These are phyloP conservation scores for Formica exsecta DNA, from an alignment of 1,140 invertebrate genomes.

Conservation along the genomic window DNA sequence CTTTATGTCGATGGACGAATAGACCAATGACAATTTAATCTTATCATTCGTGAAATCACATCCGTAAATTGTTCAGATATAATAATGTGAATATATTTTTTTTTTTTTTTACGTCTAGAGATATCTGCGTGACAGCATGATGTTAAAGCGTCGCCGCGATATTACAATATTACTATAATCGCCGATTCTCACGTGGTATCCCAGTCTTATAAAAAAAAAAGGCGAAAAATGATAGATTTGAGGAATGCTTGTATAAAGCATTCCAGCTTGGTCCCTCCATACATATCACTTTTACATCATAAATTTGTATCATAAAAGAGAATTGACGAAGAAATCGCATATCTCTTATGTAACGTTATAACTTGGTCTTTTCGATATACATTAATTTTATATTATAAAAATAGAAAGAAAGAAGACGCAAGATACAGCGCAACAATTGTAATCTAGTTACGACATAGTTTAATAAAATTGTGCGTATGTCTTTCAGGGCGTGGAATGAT, in stretches of 20 bases:
- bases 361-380: background rate
- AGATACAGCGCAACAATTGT: background rate
- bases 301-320: conserved; percentile 12
- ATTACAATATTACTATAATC: conserved; percentile 5
- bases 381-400: conserved; percentile 29
- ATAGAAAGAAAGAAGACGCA: background rate
- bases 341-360: background rate
- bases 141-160: background rate
- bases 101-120: background rate
- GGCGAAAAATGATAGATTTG: no score
- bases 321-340: background rate
- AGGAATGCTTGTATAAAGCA: background rate
- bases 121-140: background rate
- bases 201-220: conserved; percentile 1
- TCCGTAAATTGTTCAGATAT: background rate
- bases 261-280: background rate
- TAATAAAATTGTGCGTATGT: conserved; percentile 35
- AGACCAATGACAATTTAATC: background rate
- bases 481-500: conserved; percentile 57
- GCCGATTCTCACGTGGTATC: background rate
- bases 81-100: background rate
- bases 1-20: conserved; percentile 1
- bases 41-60: conserved; percentile 1
- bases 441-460: background rate
- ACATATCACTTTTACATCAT: background rate